Conservation (phyloP, 1,140 invertebrate species). For the Drosophila pandora region DNA sequence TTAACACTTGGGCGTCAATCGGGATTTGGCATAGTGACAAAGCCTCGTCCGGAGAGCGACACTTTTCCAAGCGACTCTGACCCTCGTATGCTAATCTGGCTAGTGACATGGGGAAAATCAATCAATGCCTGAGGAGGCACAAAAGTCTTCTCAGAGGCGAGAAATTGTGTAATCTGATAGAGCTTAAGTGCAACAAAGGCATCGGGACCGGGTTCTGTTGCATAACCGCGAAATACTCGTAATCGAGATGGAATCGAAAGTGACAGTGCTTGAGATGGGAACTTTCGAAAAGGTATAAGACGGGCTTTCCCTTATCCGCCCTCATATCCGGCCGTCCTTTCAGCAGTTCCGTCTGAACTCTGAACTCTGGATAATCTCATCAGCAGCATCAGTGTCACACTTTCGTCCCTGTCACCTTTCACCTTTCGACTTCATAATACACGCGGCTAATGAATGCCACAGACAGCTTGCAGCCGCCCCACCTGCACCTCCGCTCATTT, state of each 20-base stretch:
- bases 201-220: conserved; percentile 27
- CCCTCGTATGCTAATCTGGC: conserved; percentile 59
- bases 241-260: conserved; percentile 51
- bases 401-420: conserved; percentile 14
- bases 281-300: background rate
- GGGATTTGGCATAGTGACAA: conserved; percentile 49
- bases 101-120: conserved; percentile 53
- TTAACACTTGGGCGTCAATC: conserved; percentile 59
- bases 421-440: conserved; percentile 41
- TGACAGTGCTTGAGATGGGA: conserved; percentile 16
- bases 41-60: conserved; percentile 23
- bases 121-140: conserved; percentile 50
- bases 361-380: conserved; percentile 32
- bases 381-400: conserved; percentile 24
- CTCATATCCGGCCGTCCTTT: background rate
- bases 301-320: too few species aligned
- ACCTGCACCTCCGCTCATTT: conserved; percentile 24
- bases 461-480: conserved; percentile 42
- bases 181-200: conserved; percentile 40
- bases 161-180: conserved; percentile 70
- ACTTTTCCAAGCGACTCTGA: conserved; percentile 27
- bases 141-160: conserved; percentile 57
- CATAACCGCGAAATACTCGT: conserved; percentile 49
- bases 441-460: conserved; percentile 64
- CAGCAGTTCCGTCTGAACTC: background rate